Evolutionary conservation across 2,888 invertebrate species (phyloP).

Genomic region (Folsomia manolachei): DNA sequence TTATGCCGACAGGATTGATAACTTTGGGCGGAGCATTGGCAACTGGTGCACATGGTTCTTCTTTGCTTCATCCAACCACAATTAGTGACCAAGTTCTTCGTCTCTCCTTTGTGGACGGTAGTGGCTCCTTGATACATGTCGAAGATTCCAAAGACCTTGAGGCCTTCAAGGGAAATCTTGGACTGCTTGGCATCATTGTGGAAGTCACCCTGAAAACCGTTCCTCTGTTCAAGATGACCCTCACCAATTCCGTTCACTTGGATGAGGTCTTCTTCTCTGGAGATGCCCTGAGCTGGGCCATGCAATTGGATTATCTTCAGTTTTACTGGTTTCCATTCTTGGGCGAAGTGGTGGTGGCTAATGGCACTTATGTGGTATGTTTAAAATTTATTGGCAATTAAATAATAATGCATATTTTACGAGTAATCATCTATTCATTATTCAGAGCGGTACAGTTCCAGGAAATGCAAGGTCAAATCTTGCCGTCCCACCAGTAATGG

Average conservation of each 20-base stretch:
- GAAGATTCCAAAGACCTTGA: not conserved
- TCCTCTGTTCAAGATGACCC: constrained; percentile 17
- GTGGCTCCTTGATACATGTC: constrained; percentile 9
- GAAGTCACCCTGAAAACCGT: constrained; percentile 16
- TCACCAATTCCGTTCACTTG: not conserved
- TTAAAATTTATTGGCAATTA: no score
- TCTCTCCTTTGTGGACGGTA: constrained; percentile 23
- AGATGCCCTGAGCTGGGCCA: not conserved
- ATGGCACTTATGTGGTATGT: constrained; percentile 28
- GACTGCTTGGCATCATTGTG: constrained; percentile 22
- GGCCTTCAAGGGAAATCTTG: constrained; percentile 26
- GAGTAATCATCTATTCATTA: no score
- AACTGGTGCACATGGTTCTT: constrained; percentile 22
- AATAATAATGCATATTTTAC: no score
- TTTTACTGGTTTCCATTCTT: constrained; percentile 28
- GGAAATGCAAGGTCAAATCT: constrained; percentile 19
- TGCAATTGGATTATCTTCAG: constrained; percentile 9
- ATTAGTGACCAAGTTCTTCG: constrained; percentile 13
- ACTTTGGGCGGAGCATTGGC: constrained; percentile 28
- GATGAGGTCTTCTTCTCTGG: constrained; percentile 17
- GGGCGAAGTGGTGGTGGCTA: constrained; percentile 18
- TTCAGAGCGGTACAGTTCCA: not conserved
- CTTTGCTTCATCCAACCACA: constrained; percentile 1
- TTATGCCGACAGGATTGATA: constrained; percentile 14
- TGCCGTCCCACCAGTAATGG: no score